Conservation (phyloP, 2,888 invertebrate genomes). For the Tyria jacobaeae region DNA sequence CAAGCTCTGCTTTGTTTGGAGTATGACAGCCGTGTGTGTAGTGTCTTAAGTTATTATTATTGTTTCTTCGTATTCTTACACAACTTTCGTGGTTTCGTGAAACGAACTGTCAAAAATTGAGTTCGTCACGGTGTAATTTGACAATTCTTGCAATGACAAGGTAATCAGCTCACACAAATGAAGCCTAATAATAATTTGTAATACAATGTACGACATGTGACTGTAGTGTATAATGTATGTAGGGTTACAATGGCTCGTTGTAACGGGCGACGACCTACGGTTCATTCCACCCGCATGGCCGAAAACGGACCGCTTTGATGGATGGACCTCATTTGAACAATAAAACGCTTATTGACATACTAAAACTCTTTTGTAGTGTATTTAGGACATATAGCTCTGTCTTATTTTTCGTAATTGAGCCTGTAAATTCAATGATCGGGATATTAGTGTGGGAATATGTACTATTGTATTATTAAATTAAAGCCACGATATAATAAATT, state of each 20-base stretch:
- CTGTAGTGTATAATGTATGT: constrained; percentile 1
- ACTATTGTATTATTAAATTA: too few relatives aligned
- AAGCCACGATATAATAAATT: too few relatives aligned
- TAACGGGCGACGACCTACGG: constrained; percentile 42
- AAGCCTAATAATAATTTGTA: constrained; percentile 7
- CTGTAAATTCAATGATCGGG: not conserved
- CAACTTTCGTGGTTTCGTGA: not conserved
- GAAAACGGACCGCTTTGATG: constrained; percentile 37
- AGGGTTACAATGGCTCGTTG: constrained; percentile 26
- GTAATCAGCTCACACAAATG: constrained; percentile 3
- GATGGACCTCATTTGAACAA: constrained; percentile 40
- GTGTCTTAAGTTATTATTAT: too few relatives aligned
- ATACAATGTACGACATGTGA: constrained; percentile 6
- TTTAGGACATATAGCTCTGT: constrained; percentile 14
- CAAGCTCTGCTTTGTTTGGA: too few relatives aligned
- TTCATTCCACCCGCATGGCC: constrained; percentile 54
- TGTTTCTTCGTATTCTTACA: not conserved
- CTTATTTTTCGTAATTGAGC: not conserved
- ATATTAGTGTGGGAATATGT: not conserved
- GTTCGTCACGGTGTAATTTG: not conserved
- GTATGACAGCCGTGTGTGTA: too few relatives aligned
- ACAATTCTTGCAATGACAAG: not conserved
- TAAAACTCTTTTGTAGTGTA: constrained; percentile 34
- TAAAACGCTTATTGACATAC: constrained; percentile 42
- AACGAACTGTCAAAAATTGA: not conserved